Percentiles rank a stretch among this genome's conserved stretches.
Evolutionary conservation across 1,140 invertebrate species (phyloP).

Genomic region (Meloidogyne floridensis): DNA sequence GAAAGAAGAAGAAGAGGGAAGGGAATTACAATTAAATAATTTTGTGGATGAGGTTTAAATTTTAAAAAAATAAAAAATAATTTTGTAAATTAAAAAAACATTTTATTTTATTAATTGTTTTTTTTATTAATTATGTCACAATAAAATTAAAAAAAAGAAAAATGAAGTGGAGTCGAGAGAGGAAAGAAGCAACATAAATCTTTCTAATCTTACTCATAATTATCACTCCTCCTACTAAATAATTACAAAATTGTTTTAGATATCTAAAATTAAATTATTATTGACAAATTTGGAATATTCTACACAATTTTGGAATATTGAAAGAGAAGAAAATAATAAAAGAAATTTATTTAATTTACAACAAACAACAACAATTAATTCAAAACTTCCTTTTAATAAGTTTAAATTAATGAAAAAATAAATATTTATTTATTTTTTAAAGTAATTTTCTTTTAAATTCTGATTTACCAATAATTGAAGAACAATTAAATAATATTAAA

Average conservation of each 20-base stretch:
- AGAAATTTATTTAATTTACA: neutral
- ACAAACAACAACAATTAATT: neutral
- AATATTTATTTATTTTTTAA: neutral
- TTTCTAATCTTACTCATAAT: no score
- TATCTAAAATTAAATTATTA: neutral
- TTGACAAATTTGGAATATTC: neutral
- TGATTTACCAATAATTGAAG: constrained; percentile 6
- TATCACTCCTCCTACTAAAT: no score
- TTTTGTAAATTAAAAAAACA: neutral
- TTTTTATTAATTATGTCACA: no score
- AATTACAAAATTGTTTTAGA: neutral
- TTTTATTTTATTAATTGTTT: neutral
- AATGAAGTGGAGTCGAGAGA: no score
- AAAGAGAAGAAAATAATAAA: neutral
- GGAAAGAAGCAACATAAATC: no score
- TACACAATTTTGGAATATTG: neutral
- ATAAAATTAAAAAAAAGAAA: neutral
- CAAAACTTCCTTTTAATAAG: neutral
- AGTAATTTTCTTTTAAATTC: constrained; percentile 3
- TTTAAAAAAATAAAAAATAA: no score
- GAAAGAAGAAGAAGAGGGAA: neutral
- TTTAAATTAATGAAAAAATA: neutral
- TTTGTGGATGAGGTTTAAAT: neutral
- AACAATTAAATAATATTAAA: constrained; percentile 4
- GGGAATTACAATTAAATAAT: neutral